Conservation (phyloP, 2,888 invertebrate species). For the Clivina fossor region DNA sequence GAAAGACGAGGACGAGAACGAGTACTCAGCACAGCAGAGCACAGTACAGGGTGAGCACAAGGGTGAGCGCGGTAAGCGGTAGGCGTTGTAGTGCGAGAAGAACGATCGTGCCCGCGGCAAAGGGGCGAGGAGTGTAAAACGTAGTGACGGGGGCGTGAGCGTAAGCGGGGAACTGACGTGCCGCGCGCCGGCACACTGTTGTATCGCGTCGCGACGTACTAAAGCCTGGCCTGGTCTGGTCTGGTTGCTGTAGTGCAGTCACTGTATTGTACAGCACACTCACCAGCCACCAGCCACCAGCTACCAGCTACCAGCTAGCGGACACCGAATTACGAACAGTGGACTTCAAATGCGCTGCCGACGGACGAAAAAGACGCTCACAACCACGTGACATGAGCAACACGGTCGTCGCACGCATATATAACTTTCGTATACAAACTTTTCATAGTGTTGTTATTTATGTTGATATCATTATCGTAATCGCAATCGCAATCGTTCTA, state of each 20-base stretch:
- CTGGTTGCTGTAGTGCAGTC: too few relatives aligned
- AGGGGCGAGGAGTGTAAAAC: conserved; percentile 1
- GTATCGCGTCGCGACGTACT: conserved; percentile 23
- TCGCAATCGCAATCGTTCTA: conserved; percentile 1
- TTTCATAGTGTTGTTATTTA: too few relatives aligned
- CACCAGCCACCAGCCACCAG: too few relatives aligned
- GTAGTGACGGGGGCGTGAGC: conserved; percentile 11
- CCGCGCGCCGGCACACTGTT: conserved; percentile 30
- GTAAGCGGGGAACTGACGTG: conserved; percentile 18
- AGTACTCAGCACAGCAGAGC: too few relatives aligned
- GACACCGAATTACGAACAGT: too few relatives aligned
- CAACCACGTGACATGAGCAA: conserved; percentile 52
- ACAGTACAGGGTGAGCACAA: too few relatives aligned
- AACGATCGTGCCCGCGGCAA: background rate
- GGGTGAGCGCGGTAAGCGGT: conserved; percentile 48
- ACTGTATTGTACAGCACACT: too few relatives aligned
- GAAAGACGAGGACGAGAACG: too few relatives aligned
- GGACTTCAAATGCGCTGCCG: conserved; percentile 33
- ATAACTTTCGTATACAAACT: too few relatives aligned
- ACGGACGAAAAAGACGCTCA: conserved; percentile 35
- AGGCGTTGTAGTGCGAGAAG: conserved; percentile 36
- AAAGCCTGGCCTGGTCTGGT: conserved; percentile 17
- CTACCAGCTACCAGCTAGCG: too few relatives aligned
- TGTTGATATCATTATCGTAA: conserved; percentile 37
- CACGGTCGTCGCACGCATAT: conserved; percentile 43